Evolutionary conservation across 2,797 vertebrate genomes (phyloP).

Genomic region (Acomys russatus): DNA sequence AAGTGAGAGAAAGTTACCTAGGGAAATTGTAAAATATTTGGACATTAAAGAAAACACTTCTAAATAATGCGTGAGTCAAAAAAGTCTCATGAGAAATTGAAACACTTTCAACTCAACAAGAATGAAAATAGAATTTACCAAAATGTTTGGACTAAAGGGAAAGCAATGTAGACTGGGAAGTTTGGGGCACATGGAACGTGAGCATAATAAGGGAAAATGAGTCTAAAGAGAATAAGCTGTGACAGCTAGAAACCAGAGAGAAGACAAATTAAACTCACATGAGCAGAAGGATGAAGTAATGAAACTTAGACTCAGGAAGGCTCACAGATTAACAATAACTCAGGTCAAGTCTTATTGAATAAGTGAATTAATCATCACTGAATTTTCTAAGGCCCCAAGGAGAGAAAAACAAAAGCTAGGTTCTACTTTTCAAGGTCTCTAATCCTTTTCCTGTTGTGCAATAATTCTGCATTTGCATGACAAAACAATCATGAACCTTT

Average conservation of each 20-base stretch:
- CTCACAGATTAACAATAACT: constrained; percentile 5
- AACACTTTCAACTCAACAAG: not conserved
- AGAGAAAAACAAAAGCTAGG: constrained; percentile 1
- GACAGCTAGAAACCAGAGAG: not conserved
- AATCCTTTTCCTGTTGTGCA: not conserved
- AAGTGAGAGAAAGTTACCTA: not conserved
- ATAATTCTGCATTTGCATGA: not conserved
- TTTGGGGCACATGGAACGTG: not conserved
- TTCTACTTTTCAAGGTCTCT: not conserved
- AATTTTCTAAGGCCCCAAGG: not conserved
- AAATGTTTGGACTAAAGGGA: not conserved
- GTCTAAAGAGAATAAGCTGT: not conserved
- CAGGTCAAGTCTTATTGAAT: not conserved
- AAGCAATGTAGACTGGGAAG: not conserved
- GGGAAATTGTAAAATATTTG: constrained; percentile 11
- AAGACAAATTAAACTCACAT: not conserved
- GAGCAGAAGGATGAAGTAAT: not conserved
- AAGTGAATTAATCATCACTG: constrained; percentile 38
- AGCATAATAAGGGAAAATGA: not conserved
- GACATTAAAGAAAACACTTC: constrained; percentile 10
- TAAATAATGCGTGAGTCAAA: not conserved
- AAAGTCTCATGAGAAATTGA: not conserved
- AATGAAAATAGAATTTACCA: not conserved
- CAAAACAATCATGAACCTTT: not conserved
- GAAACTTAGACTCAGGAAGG: not conserved